A percentile compares a stretch with the other conserved stretches of the same genome.
Evolutionary conservation across 2,888 invertebrate genomes (phyloP).

Genomic region (Chromoteleia sp.): DNA sequence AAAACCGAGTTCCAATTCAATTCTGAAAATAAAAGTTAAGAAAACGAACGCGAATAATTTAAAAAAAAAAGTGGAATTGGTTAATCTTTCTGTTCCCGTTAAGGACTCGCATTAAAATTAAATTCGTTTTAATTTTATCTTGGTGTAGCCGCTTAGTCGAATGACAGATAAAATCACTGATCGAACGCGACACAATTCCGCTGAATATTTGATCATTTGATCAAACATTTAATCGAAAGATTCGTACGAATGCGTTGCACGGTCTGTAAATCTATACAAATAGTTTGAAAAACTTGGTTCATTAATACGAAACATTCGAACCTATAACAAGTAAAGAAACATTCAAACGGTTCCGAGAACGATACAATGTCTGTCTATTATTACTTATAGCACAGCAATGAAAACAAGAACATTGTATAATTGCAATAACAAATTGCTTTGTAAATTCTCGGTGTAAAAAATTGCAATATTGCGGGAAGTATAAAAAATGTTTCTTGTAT

Average conservation of each 20-base stretch:
- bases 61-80: too few species aligned
- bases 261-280: not conserved
- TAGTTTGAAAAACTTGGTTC: constrained; percentile 7
- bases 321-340: not conserved
- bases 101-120: constrained; percentile 6
- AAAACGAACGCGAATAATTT: too few species aligned
- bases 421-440: too few species aligned
- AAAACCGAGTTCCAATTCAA: constrained; percentile 12
- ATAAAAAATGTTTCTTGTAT: too few species aligned
- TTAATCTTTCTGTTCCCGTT: not conserved
- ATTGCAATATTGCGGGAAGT: too few species aligned
- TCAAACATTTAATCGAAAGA: constrained; percentile 27
- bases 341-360: not conserved
- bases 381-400: not conserved
- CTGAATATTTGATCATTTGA: constrained; percentile 16
- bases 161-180: constrained; percentile 1
- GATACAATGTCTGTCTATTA: not conserved
- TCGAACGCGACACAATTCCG: constrained; percentile 8
- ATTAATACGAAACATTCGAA: constrained; percentile 12
- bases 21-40: constrained; percentile 2
- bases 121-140: constrained; percentile 20
- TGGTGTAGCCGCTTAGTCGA: not conserved
- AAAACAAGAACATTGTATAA: not conserved
- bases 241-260: not conserved
- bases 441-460: too few species aligned